Evolutionary conservation across 2,797 vertebrate genomes (phyloP).

Genomic region (Todus mexicanus): DNA sequence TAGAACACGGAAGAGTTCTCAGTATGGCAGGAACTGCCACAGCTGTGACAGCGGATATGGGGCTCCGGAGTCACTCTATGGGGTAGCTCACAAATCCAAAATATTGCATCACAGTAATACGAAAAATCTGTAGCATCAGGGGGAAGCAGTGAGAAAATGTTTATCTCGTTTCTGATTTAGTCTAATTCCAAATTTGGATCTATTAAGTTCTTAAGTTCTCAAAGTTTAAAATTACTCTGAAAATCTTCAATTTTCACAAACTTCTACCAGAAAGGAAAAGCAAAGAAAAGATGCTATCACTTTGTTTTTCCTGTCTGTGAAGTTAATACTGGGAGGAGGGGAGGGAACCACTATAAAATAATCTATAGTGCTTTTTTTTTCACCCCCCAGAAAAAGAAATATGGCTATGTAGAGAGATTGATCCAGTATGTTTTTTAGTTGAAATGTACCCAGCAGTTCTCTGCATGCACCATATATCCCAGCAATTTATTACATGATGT

Average conservation of each 20-base stretch:
- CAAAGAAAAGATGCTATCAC: background rate
- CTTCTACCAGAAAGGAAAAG: background rate
- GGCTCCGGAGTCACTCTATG: background rate
- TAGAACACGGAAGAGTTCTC: background rate
- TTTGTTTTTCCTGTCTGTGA: background rate
- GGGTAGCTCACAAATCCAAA: background rate
- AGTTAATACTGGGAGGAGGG: background rate
- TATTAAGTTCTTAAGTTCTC: background rate
- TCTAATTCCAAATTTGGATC: background rate
- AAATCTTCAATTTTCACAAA: background rate
- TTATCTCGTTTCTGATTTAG: background rate
- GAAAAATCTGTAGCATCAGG: background rate
- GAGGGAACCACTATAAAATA: background rate
- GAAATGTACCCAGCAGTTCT: constrained; percentile 12
- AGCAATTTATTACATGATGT: constrained; percentile 21
- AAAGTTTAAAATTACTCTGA: background rate
- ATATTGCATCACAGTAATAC: background rate
- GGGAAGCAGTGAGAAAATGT: background rate
- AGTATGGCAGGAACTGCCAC: background rate
- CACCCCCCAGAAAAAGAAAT: background rate
- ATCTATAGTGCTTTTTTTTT: background rate
- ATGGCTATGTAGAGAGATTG: background rate
- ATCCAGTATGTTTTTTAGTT: background rate
- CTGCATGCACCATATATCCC: background rate
- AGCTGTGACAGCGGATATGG: background rate